phyloP scores from a whole-genome alignment of 2,888 invertebrate genomes.

The Agonopterix heracliana region DNA sequence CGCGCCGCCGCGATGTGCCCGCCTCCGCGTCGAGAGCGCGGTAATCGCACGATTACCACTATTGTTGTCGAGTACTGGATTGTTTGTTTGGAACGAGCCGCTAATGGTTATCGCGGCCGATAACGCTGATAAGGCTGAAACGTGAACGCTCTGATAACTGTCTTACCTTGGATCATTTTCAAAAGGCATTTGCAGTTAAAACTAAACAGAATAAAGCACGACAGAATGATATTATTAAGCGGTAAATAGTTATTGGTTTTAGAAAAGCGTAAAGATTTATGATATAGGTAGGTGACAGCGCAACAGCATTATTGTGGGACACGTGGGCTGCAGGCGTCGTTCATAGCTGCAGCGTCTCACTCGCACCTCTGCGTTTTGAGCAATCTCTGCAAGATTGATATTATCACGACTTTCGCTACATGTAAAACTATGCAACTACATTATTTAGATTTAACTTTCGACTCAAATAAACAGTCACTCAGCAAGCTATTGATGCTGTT shows the following conservation, averaged over 20 bases:
- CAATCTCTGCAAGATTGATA: slow-evolving; percentile 22
- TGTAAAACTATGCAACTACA: too few relatives aligned
- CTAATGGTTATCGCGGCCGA: slow-evolving; percentile 33
- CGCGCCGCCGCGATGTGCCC: slow-evolving; percentile 56
- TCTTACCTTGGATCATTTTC: slow-evolving; percentile 13
- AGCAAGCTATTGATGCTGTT: too few relatives aligned
- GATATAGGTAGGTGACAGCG: slow-evolving; percentile 32
- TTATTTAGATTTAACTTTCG: too few relatives aligned
- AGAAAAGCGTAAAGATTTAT: slow-evolving; percentile 35
- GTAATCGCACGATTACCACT: slow-evolving; percentile 39
- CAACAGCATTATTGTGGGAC: slow-evolving; percentile 42
- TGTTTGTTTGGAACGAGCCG: slow-evolving; percentile 31
- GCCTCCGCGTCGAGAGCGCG: slow-evolving; percentile 25
- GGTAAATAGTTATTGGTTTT: slow-evolving; percentile 32
- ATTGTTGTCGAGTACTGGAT: slow-evolving; percentile 27
- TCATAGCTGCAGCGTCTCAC: slow-evolving; percentile 25
- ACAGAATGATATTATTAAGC: neutral
- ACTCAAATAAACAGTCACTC: too few relatives aligned
- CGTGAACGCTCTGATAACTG: slow-evolving; percentile 25
- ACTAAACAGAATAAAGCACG: neutral
- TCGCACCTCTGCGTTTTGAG: slow-evolving; percentile 30
- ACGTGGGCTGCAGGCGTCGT: slow-evolving; percentile 34
- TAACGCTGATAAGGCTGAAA: slow-evolving; percentile 31
- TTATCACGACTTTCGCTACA: neutral
- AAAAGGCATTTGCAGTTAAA: neutral